Evolutionary conservation across 2,888 invertebrate genomes (phyloP).

Genomic region (Caenorhabditis sp.): DNA sequence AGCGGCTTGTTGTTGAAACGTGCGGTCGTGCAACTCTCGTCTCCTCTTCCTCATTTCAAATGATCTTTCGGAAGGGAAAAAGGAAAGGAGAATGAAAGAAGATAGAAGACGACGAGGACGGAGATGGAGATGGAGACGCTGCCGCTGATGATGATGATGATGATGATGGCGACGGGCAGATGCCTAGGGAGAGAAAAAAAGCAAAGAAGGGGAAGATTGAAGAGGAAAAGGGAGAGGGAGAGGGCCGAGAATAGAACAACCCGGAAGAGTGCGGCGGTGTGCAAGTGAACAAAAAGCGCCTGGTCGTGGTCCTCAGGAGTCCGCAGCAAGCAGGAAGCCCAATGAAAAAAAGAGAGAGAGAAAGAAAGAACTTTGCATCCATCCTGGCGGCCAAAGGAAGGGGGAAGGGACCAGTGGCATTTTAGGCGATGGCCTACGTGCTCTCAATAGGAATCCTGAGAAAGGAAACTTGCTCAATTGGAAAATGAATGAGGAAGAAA

Average conservation of each 20-base stretch:
- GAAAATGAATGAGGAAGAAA: slow-evolving; percentile 45
- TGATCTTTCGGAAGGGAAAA: slow-evolving; percentile 31
- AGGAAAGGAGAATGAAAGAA: too few species aligned
- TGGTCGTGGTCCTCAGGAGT: not conserved
- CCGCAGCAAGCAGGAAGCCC: too few species aligned
- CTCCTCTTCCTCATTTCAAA: slow-evolving; percentile 7
- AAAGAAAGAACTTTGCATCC: too few species aligned
- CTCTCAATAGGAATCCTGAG: not conserved
- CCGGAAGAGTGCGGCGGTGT: slow-evolving; percentile 46
- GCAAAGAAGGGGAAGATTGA: slow-evolving; percentile 10
- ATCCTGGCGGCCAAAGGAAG: too few species aligned
- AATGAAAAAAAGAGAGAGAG: too few species aligned
- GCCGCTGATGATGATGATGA: slow-evolving; percentile 24
- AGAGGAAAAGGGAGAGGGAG: not conserved
- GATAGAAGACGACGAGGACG: slow-evolving; percentile 33
- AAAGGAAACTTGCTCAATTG: slow-evolving; percentile 41
- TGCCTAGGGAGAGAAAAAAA: slow-evolving; percentile 19
- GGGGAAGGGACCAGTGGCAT: slow-evolving; percentile 34
- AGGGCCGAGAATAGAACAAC: slow-evolving; percentile 55
- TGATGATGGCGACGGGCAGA: slow-evolving; percentile 45
- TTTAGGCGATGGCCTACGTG: slow-evolving; percentile 46
- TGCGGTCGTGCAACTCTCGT: slow-evolving; percentile 53
- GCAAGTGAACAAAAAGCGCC: slow-evolving; percentile 53
- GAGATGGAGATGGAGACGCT: slow-evolving; percentile 3
- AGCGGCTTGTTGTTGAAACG: slow-evolving; percentile 54